A percentile compares a stretch with the other conserved stretches of the same genome.
These are phyloP conservation scores for Syngnathoides biaculeatus DNA, from an alignment of 2,113 vertebrate genomes.

Conservation along the genomic window DNA sequence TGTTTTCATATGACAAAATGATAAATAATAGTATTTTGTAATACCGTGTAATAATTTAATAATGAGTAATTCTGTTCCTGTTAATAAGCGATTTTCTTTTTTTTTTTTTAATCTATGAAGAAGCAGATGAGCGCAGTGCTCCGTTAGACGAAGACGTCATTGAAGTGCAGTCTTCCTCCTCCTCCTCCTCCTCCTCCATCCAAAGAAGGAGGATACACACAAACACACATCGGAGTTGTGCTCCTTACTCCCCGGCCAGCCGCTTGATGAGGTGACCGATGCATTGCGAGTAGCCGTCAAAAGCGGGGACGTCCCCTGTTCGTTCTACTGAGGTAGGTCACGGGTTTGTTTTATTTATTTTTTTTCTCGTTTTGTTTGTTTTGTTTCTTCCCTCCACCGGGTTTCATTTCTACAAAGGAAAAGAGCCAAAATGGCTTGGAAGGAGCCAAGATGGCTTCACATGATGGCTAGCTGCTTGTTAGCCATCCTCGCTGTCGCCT, in stretches of 20 bases:
- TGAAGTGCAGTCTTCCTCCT: conserved; percentile 33
- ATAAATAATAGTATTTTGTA: too few relatives aligned
- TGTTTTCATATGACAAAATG: too few relatives aligned
- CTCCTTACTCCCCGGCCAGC: conserved; percentile 36
- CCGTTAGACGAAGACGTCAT: conserved; percentile 60
- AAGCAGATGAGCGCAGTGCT: not conserved
- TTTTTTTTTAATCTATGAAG: not conserved
- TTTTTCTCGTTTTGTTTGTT: too few relatives aligned
- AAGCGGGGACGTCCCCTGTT: conserved; percentile 63
- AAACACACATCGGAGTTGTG: conserved; percentile 39
- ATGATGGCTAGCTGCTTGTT: conserved; percentile 50
- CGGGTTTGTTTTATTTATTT: not conserved
- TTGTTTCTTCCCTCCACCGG: not conserved
- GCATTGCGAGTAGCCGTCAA: conserved; percentile 52
- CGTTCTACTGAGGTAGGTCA: conserved; percentile 63
- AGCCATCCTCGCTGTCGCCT: conserved; percentile 47
- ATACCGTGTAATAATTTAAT: too few relatives aligned
- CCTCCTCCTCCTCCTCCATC: conserved; percentile 30
- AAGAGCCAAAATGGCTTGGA: not conserved
- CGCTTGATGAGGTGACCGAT: conserved; percentile 62
- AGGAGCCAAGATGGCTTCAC: conserved; percentile 13
- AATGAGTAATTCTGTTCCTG: too few relatives aligned
- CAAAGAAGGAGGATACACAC: conserved; percentile 43
- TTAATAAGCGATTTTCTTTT: too few relatives aligned
- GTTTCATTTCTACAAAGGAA: conserved; percentile 36